Percentiles rank a stretch among this genome's conserved stretches.
phyloP scores from a whole-genome alignment of 2,797 vertebrate species.

The Phaenicophaeus curvirostris region DNA sequence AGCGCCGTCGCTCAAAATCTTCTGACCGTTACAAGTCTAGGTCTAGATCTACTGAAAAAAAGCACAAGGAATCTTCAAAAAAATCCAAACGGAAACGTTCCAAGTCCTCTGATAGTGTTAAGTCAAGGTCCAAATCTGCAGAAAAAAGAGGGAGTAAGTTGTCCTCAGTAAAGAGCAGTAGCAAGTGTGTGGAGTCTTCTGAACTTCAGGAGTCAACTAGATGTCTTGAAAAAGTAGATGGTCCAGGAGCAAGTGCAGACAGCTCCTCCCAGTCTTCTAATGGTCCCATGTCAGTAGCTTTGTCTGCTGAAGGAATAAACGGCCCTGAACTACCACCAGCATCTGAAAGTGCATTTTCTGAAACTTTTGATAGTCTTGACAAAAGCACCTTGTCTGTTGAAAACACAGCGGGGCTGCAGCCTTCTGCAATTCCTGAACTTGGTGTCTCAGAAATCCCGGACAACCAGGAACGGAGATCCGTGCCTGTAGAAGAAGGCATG shows the following conservation, averaged over 20 bases:
- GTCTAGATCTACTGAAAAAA: constrained; percentile 73
- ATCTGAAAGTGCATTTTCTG: neutral
- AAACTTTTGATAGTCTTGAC: neutral
- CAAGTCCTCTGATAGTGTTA: constrained; percentile 72
- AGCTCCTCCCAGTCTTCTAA: constrained; percentile 13
- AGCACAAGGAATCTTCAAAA: constrained; percentile 74
- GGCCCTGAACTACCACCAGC: constrained; percentile 20
- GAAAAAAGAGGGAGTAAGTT: constrained; percentile 48
- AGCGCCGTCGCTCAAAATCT: constrained; percentile 66
- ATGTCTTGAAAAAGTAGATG: neutral
- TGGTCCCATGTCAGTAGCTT: neutral
- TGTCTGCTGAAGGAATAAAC: neutral
- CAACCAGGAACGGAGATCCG: neutral
- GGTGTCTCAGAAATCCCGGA: neutral
- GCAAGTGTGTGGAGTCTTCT: constrained; percentile 68
- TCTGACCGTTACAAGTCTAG: constrained; percentile 63
- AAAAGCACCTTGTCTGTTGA: neutral
- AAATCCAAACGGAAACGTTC: constrained; percentile 78
- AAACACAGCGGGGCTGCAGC: neutral
- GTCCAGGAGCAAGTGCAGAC: neutral
- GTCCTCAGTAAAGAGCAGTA: constrained; percentile 60
- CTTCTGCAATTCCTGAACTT: neutral
- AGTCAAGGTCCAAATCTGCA: constrained; percentile 74
- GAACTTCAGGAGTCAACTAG: constrained; percentile 37
- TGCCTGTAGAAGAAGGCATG: neutral